Evolutionary conservation across 2,888 invertebrate genomes (phyloP), one percentile per base, ranked within the genome.

Genomic region (Salticus scenicus): DNA sequence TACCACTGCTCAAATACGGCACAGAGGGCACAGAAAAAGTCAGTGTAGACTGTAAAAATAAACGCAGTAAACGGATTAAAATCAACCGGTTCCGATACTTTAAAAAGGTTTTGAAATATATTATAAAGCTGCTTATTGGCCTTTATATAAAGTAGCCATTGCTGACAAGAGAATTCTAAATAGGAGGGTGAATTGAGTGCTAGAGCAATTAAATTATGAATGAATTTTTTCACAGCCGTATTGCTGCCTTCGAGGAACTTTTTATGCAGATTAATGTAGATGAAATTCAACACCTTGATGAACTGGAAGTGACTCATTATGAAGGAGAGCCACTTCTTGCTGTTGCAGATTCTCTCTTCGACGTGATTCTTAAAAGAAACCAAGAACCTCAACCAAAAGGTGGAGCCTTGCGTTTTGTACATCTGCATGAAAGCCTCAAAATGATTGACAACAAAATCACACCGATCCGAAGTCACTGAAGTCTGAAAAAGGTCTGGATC

Each of bases 311-410:
- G 20, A 24, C 24, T 57, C 5, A 57, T 57, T 24, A 57, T 1
- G 24, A 57, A 5, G 1, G 57, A 24, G 20, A 24, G 5, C 57
- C 57, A 57, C 24, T 57, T 57, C 5, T 57, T 24, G 12, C 57
- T 24, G 5, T n/a, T 24, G 17, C 4, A 10, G 20, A 72, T 0
- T 7, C 33, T 42, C 30, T 42, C 20, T 28, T 84, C 72, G 17
- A 77, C 37, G 17, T 33, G 27, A 0, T 5, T 12, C 42, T 73
- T 66, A 42, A 73, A 73, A 27, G 72, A 30, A 1, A 84, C 10
- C 14, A 84, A 69, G 42, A 77, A 84, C 10, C 83, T 42, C n/a
- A 84, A 41, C 83, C 83, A 84, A 57, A 72, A 84, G 24, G 67
- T 41, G 27, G 51, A 51, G 0, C 83, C 83, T 33, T 84, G 67